A percentile compares a stretch with the other conserved stretches of the same genome.
Conservation (phyloP, 92 coral and sea anemone species). For the Phenganax subtilis region DNA sequence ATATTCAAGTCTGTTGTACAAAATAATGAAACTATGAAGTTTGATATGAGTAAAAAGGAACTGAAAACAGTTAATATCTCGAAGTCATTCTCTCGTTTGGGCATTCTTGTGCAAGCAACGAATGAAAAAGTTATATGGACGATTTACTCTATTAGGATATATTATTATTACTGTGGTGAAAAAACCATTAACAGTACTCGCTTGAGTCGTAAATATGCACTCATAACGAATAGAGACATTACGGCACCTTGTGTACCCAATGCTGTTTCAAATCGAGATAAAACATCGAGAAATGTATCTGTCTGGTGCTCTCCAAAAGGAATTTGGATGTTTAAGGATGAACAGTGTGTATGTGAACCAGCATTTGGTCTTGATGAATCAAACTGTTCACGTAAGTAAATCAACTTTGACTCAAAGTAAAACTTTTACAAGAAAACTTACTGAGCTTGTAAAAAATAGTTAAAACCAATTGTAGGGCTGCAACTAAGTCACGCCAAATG, state of each 20-base stretch:
- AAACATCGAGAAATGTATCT: not conserved
- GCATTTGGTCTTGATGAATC: not conserved
- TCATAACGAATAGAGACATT: not conserved
- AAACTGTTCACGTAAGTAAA: slow-evolving; percentile 7
- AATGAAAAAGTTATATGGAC: not conserved
- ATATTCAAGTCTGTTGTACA: no score
- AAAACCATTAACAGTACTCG: not conserved
- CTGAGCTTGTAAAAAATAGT: no score
- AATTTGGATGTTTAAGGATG: not conserved
- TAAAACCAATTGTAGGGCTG: no score
- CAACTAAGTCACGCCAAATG: no score
- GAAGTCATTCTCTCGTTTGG: not conserved
- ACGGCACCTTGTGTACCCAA: not conserved
- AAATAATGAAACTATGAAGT: not conserved
- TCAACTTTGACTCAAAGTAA: no score
- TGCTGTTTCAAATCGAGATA: not conserved
- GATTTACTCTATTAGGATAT: not conserved
- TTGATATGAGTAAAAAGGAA: not conserved
- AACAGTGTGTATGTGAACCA: not conserved
- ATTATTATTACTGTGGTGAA: not conserved
- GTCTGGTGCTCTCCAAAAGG: not conserved
- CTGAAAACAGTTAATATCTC: not conserved
- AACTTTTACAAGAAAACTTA: no score
- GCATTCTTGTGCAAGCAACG: not conserved
- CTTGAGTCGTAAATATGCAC: not conserved